Base-by-base conservation (phyloP, 2,113 vertebrate genomes). In the Arothron firmamentum region DNA sequence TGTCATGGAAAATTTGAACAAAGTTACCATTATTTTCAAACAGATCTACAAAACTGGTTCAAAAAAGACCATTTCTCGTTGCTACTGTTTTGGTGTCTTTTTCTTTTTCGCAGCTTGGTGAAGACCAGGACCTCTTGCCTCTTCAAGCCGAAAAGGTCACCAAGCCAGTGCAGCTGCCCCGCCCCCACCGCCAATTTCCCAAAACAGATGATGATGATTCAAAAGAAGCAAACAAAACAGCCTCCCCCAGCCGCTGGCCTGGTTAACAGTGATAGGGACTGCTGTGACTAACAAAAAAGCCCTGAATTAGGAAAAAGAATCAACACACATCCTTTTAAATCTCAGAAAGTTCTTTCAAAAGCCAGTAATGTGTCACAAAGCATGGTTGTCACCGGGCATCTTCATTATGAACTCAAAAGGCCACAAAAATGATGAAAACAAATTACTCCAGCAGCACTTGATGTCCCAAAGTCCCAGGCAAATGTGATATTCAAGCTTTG, bases 391-490 rank as follows among this genome's bases (percentile, higher is more conserved):
- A 17, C 54, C 65, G 68, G 67, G 73, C 46, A 65, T 70, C 58
- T 65, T 56, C 4, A 50, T 77, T 65, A 65, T 74, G 58, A 54
- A 74, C 60, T 49, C 21, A 79, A 78, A 75, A 74, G 57, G 67
- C 61, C 66, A 74, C 52, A 72, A 78, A 75, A 55, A 57, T 56
- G 23, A 87, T 72, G 58, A 66, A 67, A 75, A 78, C 70, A 56
- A 77, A 78, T 70, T 51, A 72, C 60, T 59, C 45, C n/a, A 50
- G 23, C 48, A 41, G 75, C 51, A 42, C 57, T 68, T 28, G 6
- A 57, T 67, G 65, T 65, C 60, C 43, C 68, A 25, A 16, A 69
- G 74, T 62, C 53, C 1, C 51, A 64, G 72, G 78, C 74, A 74
- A 78, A 80, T 59, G 21, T 43, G 64, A 15, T 60, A 74, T 79